These are phyloP conservation scores for Macheiramphus alcinus DNA, from an alignment of 2,113 vertebrate genomes.

Conservation along the genomic window DNA sequence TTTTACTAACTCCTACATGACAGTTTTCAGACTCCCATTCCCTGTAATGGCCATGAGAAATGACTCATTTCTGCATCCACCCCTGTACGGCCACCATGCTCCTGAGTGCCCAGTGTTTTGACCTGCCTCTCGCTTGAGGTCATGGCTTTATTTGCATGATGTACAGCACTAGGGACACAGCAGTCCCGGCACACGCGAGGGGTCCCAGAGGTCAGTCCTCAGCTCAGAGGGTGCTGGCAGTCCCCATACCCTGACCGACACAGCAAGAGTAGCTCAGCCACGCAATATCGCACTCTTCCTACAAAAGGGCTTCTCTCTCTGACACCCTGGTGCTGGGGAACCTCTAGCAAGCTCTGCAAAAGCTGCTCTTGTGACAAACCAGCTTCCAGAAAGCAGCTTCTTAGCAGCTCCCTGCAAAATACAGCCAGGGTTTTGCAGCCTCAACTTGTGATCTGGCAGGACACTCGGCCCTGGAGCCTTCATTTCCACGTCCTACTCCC, in stretches of 20 bases:
- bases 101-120: neutral
- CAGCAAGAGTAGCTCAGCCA: neutral
- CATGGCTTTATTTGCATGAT: neutral
- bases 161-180: neutral
- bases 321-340: neutral
- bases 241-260: neutral
- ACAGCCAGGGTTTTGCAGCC: neutral
- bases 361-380: neutral
- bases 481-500: neutral
- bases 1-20: neutral
- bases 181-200: neutral
- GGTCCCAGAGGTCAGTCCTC: neutral
- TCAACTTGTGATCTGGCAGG: neutral
- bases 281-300: accelerated
- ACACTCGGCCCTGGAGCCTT: neutral
- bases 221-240: neutral
- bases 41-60: neutral
- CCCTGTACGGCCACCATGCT: neutral
- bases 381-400: neutral
- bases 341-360: neutral
- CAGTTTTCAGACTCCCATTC: neutral
- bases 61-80: neutral
- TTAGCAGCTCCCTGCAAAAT: neutral
- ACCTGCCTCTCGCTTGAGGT: neutral
- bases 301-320: neutral